Evolutionary conservation across 2,797 vertebrate species (phyloP).

Genomic region (Hemitrygon akajei): DNA sequence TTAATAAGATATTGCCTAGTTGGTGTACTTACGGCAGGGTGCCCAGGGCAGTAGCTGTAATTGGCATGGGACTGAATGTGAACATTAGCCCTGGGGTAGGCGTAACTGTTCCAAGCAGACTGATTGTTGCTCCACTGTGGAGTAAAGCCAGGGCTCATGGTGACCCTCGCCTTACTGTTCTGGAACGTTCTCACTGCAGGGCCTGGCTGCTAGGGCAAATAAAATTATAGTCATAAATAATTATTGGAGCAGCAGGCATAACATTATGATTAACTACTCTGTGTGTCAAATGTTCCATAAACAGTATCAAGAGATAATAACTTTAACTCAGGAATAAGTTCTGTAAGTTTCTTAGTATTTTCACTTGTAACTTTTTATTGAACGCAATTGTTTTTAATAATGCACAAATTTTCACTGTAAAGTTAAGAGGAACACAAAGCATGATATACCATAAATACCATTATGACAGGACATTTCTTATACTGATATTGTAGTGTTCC

Average conservation of each 20-base stretch:
- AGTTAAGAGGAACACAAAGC: neutral
- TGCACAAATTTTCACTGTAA: neutral
- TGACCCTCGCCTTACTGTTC: constrained; percentile 63
- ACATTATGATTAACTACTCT: neutral
- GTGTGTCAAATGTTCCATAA: neutral
- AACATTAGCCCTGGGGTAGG: constrained; percentile 63
- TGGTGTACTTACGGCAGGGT: constrained; percentile 68
- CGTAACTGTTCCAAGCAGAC: constrained; percentile 62
- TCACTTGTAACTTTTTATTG: neutral
- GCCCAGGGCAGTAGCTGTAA: constrained; percentile 71
- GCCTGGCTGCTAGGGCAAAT: constrained; percentile 64
- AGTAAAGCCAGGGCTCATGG: constrained; percentile 67
- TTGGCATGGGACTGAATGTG: constrained; percentile 68
- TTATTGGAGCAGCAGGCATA: neutral
- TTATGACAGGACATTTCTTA: neutral
- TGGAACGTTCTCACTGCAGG: constrained; percentile 68
- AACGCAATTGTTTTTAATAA: neutral
- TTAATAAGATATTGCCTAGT: neutral
- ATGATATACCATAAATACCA: neutral
- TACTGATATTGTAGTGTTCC: too few species aligned
- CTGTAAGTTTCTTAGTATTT: neutral
- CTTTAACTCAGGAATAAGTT: neutral
- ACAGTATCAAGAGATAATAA: neutral
- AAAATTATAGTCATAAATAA: constrained; percentile 37
- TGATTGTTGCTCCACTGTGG: constrained; percentile 67